phyloP scores from a whole-genome alignment of 2,797 vertebrate species.

The Nannoperca obscura region DNA sequence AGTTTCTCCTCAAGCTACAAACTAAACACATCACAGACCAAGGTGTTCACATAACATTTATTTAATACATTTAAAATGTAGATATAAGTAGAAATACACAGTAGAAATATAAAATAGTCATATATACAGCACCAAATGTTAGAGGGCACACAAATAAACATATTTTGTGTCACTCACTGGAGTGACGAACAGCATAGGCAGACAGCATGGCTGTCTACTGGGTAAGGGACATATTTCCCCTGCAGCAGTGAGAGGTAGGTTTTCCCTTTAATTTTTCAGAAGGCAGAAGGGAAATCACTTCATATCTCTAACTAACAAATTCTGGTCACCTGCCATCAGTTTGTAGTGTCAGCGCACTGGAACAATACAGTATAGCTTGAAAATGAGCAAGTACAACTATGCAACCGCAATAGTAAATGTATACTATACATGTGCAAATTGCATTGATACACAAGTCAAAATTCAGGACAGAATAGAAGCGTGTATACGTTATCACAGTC shows the following conservation, averaged over 20 bases:
- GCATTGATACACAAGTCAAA: slow-evolving; percentile 32
- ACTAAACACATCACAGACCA: slow-evolving; percentile 15
- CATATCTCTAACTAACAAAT: slow-evolving; percentile 52
- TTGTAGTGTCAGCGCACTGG: slow-evolving; percentile 48
- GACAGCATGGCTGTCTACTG: slow-evolving; percentile 61
- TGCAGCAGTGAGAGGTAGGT: slow-evolving; percentile 78
- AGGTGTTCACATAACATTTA: slow-evolving; percentile 63
- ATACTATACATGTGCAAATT: slow-evolving; percentile 34
- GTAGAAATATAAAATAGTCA: slow-evolving; percentile 78
- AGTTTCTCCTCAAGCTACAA: slow-evolving; percentile 5
- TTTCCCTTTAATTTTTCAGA: slow-evolving; percentile 67
- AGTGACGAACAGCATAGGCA: slow-evolving; percentile 67
- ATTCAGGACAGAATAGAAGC: slow-evolving; percentile 17
- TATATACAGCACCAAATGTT: slow-evolving; percentile 82
- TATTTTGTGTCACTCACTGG: slow-evolving; percentile 55
- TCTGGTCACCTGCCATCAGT: slow-evolving; percentile 53
- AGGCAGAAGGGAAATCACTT: slow-evolving; percentile 74
- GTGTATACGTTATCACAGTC: slow-evolving; percentile 1
- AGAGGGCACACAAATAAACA: slow-evolving; percentile 69
- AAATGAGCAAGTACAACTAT: slow-evolving; percentile 40
- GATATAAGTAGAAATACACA: slow-evolving; percentile 83
- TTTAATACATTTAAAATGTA: slow-evolving; percentile 76
- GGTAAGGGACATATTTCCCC: slow-evolving; percentile 61
- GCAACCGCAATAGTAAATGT: slow-evolving; percentile 39
- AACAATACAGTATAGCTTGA: slow-evolving; percentile 45